phyloP scores from a whole-genome alignment of 64 coral and sea anemone species.

The Montipora foliosa region DNA sequence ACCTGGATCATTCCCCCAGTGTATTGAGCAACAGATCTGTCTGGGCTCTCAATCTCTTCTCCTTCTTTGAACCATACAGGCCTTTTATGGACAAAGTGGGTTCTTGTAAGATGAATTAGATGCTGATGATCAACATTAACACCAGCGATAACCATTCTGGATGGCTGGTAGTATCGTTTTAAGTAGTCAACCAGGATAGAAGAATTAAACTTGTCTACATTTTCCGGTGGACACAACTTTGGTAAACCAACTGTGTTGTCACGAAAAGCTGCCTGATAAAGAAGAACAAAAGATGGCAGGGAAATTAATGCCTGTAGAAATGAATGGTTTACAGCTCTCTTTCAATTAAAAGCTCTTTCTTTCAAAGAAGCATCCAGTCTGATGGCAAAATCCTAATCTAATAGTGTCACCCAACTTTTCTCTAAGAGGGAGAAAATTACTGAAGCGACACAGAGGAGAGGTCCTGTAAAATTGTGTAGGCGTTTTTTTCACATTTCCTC shows the following conservation, averaged over 20 bases:
- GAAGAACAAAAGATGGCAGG: background rate
- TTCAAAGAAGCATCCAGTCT: too few species aligned
- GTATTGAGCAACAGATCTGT: constrained; percentile 94
- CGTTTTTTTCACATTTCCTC: too few species aligned
- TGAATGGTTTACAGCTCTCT: too few species aligned
- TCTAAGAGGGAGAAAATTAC: too few species aligned
- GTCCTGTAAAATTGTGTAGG: too few species aligned
- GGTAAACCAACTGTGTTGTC: constrained; percentile 94
- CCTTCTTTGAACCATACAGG: constrained; percentile 78
- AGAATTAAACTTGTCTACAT: constrained; percentile 74
- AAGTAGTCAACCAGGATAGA: constrained; percentile 72
- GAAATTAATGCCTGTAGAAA: background rate
- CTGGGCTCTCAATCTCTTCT: constrained; percentile 15
- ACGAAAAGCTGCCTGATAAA: constrained; percentile 84
- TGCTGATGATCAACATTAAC: constrained; percentile 96
- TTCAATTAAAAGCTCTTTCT: too few species aligned
- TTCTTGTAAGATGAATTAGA: constrained; percentile 72
- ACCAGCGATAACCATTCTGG: constrained; percentile 94
- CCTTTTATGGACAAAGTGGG: constrained; percentile 71
- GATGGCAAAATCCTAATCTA: too few species aligned
- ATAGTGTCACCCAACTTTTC: too few species aligned
- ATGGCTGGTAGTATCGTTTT: constrained; percentile 85
- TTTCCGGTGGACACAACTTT: constrained; percentile 94
- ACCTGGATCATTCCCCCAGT: constrained; percentile 95
- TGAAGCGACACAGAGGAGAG: too few species aligned